Base-by-base conservation (phyloP, 2,888 invertebrate genomes). In the Tetramorium bicarinatum region DNA sequence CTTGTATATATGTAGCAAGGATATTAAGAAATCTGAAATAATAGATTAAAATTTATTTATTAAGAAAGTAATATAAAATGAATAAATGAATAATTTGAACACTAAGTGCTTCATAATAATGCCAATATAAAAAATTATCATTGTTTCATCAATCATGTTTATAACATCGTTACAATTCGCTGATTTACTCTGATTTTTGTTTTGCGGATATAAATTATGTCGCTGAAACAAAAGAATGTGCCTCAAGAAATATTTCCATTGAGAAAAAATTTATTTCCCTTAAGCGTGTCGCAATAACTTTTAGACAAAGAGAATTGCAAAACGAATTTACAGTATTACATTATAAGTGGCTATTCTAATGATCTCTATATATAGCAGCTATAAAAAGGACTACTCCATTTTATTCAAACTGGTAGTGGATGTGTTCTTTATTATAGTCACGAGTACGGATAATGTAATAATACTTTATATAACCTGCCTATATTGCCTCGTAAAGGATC, bases 61-160 rank as follows among this genome's bases (percentile, higher is more conserved):
- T 21, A 77, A 44, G n/a, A 66, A 69, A 44, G 6, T n/a, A 54
- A 54, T 15, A 54, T 29, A 44, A 41, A 66, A n/a, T 41, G 1
- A 77, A 77, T 77, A 44, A 77, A 77, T 44, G 29, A 3, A 29
- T 77, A 77, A 56, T 69, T 54, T 25, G 34, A 25, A 56, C 56
- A 18, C 8, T 54, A 54, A 54, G 21, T 25, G 15, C n/a, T 69
- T 21, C 1, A 56, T 44, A 54, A 56, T 56, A 77, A 56, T 49
- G 69, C 13, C 25, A 29, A 29, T 67, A 29, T 49, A 9, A 64
- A 52, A 66, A 64, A 64, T 56, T 69, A 21, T 6, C 11, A n/a
- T 38, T 66, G 21, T 11, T 56, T 77, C 8, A 21, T 41, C 3
- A 54, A 67, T 34, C 11, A 29, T 49, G n/a, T 77, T 41, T 77